These are phyloP conservation scores for Phytoseiulus persimilis DNA, from an alignment of 2,888 invertebrate genomes.

Conservation along the genomic window DNA sequence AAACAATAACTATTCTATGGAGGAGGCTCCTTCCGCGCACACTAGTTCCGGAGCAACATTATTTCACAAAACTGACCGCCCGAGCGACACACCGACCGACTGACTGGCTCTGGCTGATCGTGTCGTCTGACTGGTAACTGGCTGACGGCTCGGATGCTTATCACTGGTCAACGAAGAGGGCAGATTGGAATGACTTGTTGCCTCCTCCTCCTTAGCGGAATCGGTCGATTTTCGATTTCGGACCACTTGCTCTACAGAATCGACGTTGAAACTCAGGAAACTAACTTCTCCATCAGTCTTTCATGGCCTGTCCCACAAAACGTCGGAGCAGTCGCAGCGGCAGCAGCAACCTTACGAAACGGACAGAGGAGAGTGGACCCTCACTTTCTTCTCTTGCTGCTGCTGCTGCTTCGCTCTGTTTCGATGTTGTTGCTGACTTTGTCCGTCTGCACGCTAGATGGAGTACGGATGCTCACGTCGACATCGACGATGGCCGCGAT, in stretches of 20 bases:
- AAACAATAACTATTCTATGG: neutral
- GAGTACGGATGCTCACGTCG: too few species aligned
- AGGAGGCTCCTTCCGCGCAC: neutral
- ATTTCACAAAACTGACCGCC: neutral
- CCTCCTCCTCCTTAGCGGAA: neutral
- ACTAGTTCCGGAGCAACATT: neutral
- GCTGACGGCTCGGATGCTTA: neutral
- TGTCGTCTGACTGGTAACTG: neutral
- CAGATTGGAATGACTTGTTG: neutral
- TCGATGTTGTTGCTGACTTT: neutral
- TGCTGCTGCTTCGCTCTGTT: neutral
- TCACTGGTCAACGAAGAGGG: neutral
- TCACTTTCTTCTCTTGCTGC: neutral
- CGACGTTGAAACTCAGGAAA: neutral
- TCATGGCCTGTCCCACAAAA: neutral
- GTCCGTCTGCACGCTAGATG: neutral
- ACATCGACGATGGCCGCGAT: too few species aligned
- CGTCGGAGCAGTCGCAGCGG: neutral
- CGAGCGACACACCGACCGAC: neutral
- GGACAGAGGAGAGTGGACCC: constrained; percentile 5
- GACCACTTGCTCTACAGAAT: neutral
- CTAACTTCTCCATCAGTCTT: neutral
- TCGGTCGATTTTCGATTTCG: neutral
- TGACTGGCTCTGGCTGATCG: neutral
- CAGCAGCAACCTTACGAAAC: constrained; percentile 5